A percentile compares a stretch with the other conserved stretches of the same genome.
Evolutionary conservation across 2,888 invertebrate species (phyloP).

Genomic region (Muscina levida): DNA sequence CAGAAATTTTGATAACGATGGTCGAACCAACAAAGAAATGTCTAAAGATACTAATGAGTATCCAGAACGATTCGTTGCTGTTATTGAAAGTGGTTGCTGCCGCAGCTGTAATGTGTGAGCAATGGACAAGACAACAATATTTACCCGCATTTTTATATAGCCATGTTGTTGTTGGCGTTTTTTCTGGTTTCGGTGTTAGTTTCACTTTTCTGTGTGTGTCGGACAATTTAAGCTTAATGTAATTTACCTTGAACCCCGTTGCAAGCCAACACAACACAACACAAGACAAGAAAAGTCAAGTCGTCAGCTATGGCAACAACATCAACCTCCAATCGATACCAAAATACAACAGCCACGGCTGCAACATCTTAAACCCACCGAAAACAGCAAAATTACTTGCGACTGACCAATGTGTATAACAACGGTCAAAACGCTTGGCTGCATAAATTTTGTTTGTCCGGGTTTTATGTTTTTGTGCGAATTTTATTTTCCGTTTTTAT

Average conservation of each 20-base stretch:
- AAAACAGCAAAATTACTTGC: conserved; percentile 9
- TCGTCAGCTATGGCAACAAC: conserved; percentile 23
- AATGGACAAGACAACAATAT: neutral
- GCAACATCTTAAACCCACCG: neutral
- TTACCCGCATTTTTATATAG: neutral
- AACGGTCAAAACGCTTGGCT: conserved; percentile 9
- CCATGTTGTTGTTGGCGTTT: conserved; percentile 1
- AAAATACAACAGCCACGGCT: neutral
- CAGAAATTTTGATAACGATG: neutral
- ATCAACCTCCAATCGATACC: conserved; percentile 11
- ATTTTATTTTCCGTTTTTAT: conserved; percentile 25
- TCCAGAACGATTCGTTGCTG: conserved; percentile 26
- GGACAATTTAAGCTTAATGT: conserved; percentile 50
- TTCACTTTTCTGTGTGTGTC: conserved; percentile 67
- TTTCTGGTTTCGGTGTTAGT: conserved; percentile 56
- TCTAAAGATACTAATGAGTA: conserved; percentile 3
- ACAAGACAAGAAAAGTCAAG: neutral
- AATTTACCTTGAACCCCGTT: conserved; percentile 68
- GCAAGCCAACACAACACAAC: conserved; percentile 25
- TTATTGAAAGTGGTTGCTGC: conserved; percentile 44
- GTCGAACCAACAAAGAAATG: neutral
- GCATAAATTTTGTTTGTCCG: conserved; percentile 38
- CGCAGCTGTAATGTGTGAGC: too few relatives aligned
- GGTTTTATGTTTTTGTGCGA: neutral
- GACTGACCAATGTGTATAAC: neutral